phyloP scores from a whole-genome alignment of 2,888 invertebrate genomes.

The Blera fallax region DNA sequence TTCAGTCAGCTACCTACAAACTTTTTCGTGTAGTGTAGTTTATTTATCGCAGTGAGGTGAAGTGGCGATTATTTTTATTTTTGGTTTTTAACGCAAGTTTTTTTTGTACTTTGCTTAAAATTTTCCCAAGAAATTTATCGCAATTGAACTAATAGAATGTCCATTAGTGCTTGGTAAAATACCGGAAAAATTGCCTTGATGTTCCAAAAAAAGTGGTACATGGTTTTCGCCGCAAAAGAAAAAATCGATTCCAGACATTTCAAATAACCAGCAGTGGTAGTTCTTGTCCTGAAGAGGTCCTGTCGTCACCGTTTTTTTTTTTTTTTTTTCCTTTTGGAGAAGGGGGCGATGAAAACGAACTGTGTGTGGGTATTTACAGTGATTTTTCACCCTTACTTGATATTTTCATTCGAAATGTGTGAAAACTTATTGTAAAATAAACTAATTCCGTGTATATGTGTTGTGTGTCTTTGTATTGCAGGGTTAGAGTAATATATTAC shows the following conservation, averaged over 20 bases:
- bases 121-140: not conserved
- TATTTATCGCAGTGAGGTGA: constrained; percentile 57
- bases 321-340: constrained; percentile 23
- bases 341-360: constrained; percentile 43
- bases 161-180: not conserved
- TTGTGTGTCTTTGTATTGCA: constrained; percentile 40
- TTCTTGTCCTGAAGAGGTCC: constrained; percentile 62
- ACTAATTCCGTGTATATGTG: constrained; percentile 13
- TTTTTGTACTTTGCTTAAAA: constrained; percentile 32
- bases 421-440: constrained; percentile 27
- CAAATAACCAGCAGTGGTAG: constrained; percentile 59
- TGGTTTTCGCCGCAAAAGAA: constrained; percentile 63
- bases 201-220: constrained; percentile 35
- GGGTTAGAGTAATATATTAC: constrained; percentile 43
- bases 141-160: not conserved
- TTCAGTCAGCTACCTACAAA: constrained; percentile 53
- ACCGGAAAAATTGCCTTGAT: constrained; percentile 15
- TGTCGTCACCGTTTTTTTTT: constrained; percentile 47
- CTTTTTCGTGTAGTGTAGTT: constrained; percentile 66
- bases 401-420: constrained; percentile 19
- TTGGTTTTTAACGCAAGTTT: constrained; percentile 40
- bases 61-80: constrained; percentile 58
- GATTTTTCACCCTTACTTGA: constrained; percentile 50
- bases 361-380: constrained; percentile 63
- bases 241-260: constrained; percentile 72